Percentiles rank a stretch among this genome's conserved stretches.
These are phyloP conservation scores for Ophthalmolycus amberensis DNA, from an alignment of 2,113 vertebrate genomes.

Conservation along the genomic window DNA sequence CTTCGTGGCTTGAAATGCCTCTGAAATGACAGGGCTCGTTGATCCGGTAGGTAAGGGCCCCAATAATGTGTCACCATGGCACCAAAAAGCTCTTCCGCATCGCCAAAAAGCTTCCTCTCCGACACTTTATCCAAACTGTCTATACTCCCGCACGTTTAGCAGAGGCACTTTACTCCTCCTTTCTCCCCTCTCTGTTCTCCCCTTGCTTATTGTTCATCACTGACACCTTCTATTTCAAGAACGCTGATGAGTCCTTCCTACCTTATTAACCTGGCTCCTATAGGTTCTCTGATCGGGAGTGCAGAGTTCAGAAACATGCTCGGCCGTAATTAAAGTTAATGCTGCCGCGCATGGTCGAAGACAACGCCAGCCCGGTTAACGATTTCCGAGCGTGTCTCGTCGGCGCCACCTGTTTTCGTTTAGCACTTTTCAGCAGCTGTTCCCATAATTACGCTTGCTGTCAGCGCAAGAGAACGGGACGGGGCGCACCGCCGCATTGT, in stretches of 20 bases:
- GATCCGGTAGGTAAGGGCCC: slow-evolving; percentile 12
- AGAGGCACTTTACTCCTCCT: background rate
- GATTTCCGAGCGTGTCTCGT: slow-evolving; percentile 63
- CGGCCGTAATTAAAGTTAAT: slow-evolving; percentile 73
- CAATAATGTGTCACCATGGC: slow-evolving; percentile 27
- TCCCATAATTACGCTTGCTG: slow-evolving; percentile 79
- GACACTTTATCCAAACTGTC: slow-evolving; percentile 26
- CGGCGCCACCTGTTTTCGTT: slow-evolving; percentile 81
- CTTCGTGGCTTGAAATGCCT: slow-evolving; percentile 34
- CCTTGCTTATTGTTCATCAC: slow-evolving; percentile 8
- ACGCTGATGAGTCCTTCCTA: slow-evolving; percentile 32
- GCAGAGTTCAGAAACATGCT: slow-evolving; percentile 56
- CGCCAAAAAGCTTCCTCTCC: slow-evolving; percentile 26
- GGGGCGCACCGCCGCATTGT: slow-evolving; percentile 61
- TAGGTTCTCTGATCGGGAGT: slow-evolving; percentile 34
- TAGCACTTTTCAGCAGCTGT: slow-evolving; percentile 82
- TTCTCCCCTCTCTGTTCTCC: background rate
- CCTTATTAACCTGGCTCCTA: slow-evolving; percentile 53
- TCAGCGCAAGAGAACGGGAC: slow-evolving; percentile 56
- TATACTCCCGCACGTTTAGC: slow-evolving; percentile 12
- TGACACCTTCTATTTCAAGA: background rate
- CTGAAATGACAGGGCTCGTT: slow-evolving; percentile 40
- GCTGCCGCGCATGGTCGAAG: slow-evolving; percentile 64
- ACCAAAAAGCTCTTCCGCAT: slow-evolving; percentile 5
- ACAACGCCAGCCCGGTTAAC: slow-evolving; percentile 74